Conservation (phyloP, 1,140 invertebrate genomes). For the Leucophenga varia region DNA sequence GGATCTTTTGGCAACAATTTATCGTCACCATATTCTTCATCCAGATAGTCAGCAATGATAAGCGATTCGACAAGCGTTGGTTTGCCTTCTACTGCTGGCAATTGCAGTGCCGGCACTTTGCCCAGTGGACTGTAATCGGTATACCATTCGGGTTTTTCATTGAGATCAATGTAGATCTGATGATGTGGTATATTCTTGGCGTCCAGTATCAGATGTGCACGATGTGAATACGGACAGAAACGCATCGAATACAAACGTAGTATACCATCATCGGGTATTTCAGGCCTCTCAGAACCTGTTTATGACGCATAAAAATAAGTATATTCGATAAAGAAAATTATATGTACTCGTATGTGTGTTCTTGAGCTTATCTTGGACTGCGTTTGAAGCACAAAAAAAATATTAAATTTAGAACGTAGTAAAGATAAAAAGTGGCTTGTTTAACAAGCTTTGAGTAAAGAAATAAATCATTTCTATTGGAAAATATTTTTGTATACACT, state of each 20-base stretch:
- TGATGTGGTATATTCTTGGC: constrained; percentile 86
- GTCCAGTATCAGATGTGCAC: constrained; percentile 77
- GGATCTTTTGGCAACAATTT: constrained; percentile 71
- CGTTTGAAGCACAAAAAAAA: constrained; percentile 6
- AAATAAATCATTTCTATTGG: no score
- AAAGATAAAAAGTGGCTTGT: no score
- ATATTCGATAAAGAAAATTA: constrained; percentile 16
- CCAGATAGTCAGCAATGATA: constrained; percentile 82
- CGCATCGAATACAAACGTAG: constrained; percentile 83
- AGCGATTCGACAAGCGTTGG: constrained; percentile 75
- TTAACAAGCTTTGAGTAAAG: no score
- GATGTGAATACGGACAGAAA: constrained; percentile 87
- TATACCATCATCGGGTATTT: constrained; percentile 64
- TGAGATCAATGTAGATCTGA: constrained; percentile 78
- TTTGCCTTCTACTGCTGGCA: constrained; percentile 62
- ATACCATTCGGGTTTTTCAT: constrained; percentile 85
- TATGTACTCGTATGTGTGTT: neutral
- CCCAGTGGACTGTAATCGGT: constrained; percentile 66
- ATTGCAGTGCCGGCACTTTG: constrained; percentile 81
- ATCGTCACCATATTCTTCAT: constrained; percentile 72
- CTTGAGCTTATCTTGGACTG: no score
- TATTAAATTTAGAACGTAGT: constrained; percentile 16
- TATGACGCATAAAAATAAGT: constrained; percentile 6
- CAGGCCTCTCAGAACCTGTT: constrained; percentile 66
- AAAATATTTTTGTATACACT: no score